These are phyloP conservation scores for Luidia sarsii DNA, from an alignment of 53 echinoderm and acorn worm genomes.

Conservation along the genomic window DNA sequence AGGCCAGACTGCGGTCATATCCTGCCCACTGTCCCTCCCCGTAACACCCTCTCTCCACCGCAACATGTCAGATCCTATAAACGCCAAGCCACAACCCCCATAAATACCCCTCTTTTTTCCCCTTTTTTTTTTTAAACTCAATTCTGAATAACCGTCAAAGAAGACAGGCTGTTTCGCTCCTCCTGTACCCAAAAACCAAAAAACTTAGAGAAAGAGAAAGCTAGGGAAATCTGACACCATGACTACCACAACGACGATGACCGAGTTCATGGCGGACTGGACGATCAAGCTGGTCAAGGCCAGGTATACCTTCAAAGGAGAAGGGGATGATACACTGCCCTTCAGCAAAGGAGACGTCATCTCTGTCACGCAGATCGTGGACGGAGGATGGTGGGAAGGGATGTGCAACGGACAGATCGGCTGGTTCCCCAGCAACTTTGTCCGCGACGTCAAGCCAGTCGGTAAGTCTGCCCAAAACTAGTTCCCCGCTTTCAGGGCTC, in stretches of 20 bases:
- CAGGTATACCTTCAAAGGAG: slow-evolving; percentile 77
- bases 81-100: no score
- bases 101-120: no score
- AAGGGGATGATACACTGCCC: slow-evolving; percentile 77
- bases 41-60: no score
- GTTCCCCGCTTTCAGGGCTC: no score
- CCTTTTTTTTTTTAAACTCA: no score
- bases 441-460: slow-evolving; percentile 82
- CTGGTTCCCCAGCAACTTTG: slow-evolving; percentile 93
- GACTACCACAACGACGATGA: slow-evolving; percentile 37
- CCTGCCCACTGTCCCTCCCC: no score
- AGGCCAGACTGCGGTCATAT: no score
- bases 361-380: slow-evolving; percentile 86
- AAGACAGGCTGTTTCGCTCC: no score
- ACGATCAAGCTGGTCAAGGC: slow-evolving; percentile 80
- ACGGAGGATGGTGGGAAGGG: slow-evolving; percentile 99
- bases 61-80: no score
- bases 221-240: background rate
- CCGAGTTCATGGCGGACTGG: slow-evolving; percentile 51
- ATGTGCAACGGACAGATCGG: slow-evolving; percentile 85
- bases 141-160: no score
- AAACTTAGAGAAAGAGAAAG: background rate
- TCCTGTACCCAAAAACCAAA: background rate
- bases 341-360: slow-evolving; percentile 95
- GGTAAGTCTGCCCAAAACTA: slow-evolving; percentile 61